phyloP scores from a whole-genome alignment of 2,797 vertebrate species.

The Phylloscopus collybita region DNA sequence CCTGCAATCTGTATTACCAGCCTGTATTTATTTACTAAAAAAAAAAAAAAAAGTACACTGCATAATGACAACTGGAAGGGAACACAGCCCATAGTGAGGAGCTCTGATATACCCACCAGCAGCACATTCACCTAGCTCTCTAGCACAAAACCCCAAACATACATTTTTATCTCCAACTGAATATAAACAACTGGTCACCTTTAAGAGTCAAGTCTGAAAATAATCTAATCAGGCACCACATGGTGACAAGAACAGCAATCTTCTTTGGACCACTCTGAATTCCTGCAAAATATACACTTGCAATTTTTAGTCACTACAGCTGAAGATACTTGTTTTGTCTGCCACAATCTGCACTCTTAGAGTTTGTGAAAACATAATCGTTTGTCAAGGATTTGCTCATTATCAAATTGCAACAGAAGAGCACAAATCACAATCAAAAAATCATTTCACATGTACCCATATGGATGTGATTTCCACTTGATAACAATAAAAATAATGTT shows the following conservation, averaged over 20 bases:
- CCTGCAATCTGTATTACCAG: no score
- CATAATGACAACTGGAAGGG: neutral
- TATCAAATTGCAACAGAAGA: neutral
- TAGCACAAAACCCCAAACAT: neutral
- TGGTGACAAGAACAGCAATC: neutral
- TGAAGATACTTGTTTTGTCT: constrained; percentile 33
- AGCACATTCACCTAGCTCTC: neutral
- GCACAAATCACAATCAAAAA: constrained; percentile 13
- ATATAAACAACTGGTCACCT: neutral
- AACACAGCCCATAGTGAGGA: neutral
- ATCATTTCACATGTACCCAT: neutral
- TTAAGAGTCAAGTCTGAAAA: neutral
- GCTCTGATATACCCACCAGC: neutral
- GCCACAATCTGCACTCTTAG: neutral
- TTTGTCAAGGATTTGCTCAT: neutral
- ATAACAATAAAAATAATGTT: neutral
- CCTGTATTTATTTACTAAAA: neutral
- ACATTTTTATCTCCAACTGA: neutral
- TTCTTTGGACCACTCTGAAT: neutral
- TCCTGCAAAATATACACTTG: neutral
- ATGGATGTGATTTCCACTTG: neutral
- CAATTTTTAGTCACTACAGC: neutral
- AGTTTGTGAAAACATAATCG: neutral
- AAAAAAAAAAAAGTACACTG: neutral
- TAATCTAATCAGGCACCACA: neutral